These are phyloP conservation scores for Isoperla grammatica DNA, from an alignment of 2,888 invertebrate species.

Conservation along the genomic window DNA sequence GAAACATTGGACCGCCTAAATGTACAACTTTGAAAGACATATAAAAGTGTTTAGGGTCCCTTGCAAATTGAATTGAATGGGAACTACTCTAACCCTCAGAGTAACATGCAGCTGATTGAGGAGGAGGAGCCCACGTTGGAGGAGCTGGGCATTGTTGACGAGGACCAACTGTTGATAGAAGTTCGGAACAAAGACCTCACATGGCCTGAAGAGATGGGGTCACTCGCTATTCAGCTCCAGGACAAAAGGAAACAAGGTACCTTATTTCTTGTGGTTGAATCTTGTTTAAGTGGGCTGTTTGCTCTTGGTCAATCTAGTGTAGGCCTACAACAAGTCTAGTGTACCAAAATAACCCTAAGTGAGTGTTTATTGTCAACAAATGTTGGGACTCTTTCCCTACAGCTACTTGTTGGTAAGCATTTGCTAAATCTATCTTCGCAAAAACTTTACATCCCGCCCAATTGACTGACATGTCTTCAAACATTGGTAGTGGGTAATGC, in stretches of 20 bases:
- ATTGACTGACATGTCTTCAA: no score
- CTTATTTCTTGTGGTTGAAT: no score
- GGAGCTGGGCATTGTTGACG: conserved; percentile 64
- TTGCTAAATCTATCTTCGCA: neutral
- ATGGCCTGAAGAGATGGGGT: conserved; percentile 89
- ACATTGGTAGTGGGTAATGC: no score
- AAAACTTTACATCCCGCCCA: no score
- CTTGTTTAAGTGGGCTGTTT: no score
- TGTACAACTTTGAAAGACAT: no score
- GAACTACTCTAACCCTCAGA: conserved; percentile 37
- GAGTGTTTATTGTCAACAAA: neutral
- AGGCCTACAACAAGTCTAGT: no score
- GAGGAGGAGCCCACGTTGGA: conserved; percentile 71
- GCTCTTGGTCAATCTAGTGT: no score
- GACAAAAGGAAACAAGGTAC: conserved; percentile 43
- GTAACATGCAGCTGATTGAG: conserved; percentile 57
- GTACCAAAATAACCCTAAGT: neutral
- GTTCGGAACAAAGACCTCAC: conserved; percentile 83
- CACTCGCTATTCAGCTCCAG: conserved; percentile 42
- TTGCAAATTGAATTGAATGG: no score
- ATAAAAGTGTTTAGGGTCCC: no score
- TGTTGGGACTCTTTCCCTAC: neutral
- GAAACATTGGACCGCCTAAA: no score
- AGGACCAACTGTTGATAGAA: conserved; percentile 70
- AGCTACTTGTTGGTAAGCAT: neutral